Base-by-base conservation (phyloP, 53 echinoderm and acorn worm species). In the Antedon mediterranea region DNA sequence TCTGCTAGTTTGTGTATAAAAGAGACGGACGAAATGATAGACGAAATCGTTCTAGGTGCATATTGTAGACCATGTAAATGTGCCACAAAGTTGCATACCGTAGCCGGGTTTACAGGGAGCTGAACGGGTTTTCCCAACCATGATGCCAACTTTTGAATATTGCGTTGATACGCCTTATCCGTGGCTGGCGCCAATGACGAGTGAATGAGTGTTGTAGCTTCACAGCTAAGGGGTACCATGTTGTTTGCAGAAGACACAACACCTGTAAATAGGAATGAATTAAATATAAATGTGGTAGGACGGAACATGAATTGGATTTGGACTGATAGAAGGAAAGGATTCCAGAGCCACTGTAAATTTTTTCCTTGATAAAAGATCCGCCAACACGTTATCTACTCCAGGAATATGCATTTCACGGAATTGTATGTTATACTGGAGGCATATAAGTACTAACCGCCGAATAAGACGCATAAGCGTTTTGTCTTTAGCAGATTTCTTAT, bases 281-380 rank as follows among this genome's bases (percentile, higher is more conserved):
- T 23, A 57, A 57, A 57, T 23, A 57, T 57, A 57, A 57, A 57
- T 57, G 57, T 18, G 57, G 23, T 23, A 23, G 23, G 57, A 57
- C 23, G 57, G 57, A 26, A 57, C 57, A 11, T 2, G 9, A 57
- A 81, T 43, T 13, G 76, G 13, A 76, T 27, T 15, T 32, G 31
- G 32, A 43, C 70, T 34, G 28, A 77, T 77, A 3, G 7, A 0
- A 0, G 83, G 83, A 27, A 71, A 76, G 4, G 28, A 32, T 31
- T 32, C 18, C 28, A 73, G 11, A 33, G 78, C 77, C 4, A 44
- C 26, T 9, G 72, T n/a, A 77, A 83, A 73, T 80, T 85, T 80
- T 31, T 76, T 76, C n/a, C 85, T 76, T 9, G 85, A 80, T 15
- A 85, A 71, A 30, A 80, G 34, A 57, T 85, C 85, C 30, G 85